Base-by-base conservation (phyloP, 2,113 vertebrate species). In the Pogonocichla stellata region DNA sequence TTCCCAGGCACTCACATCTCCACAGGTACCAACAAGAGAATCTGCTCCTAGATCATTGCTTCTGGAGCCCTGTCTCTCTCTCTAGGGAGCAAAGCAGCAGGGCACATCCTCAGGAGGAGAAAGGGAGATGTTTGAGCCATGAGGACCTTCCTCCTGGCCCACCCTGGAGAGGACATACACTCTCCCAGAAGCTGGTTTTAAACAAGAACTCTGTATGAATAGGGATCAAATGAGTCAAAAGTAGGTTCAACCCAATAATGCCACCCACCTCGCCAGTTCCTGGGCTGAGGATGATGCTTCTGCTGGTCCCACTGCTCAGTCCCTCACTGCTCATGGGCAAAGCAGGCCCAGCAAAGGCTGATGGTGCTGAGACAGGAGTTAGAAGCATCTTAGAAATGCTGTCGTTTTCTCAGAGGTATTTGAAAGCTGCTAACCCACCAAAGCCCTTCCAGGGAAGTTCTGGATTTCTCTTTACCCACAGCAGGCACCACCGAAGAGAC, bases 371-470 rank as follows among this genome's bases (percentile, higher is more conserved):
- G 28, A 45, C 8, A 40, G 33, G 28, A 45, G 8, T 54, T 33
- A 51, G 11, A 23, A n/a, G 1, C 1, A 2, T 38, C 5, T 20
- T 74, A 15, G 19, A 22, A 24, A 24, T 43, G 25, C 9, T 88
- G 70, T 14, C 0, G 0, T 1, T 17, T 51, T 16, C 74, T 62
- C 31, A 51, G 16, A 24, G 28, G 4, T 47, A 6, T 54, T 10
- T 58, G 62, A 54, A 84, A 85, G n/a, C 36, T 85, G 16, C 50
- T 70, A 61, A 45, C n/a, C 28, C 70, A 40, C 19, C 42, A 48
- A 81, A 90, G 20, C 19, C 26, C 23, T 8, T 11, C 19, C 31
- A 36, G 28, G 5, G 28, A 66, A 85, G 42, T 26, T 18, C 48
- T 69, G 23, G 40, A 19, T 58, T 73, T 66, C 82, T 71, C 12